Base-by-base conservation (phyloP, 2,888 invertebrate species). In the Exocentrus adspersus region DNA sequence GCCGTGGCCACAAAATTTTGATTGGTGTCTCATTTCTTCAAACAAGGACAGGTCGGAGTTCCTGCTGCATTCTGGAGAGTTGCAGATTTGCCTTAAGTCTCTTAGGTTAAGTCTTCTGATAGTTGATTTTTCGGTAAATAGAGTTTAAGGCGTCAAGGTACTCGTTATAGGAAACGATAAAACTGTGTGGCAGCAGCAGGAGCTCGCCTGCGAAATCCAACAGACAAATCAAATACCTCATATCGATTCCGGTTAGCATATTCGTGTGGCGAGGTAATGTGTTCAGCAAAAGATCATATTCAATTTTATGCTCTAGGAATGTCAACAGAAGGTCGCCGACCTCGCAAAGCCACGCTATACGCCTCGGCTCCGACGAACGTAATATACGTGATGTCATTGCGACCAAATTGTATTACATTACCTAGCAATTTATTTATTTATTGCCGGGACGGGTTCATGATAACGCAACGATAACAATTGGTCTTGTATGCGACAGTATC, bases 241-340 rank as follows among this genome's bases (percentile, higher is more conserved):
- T 53, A 41, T 53, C 37, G 52, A 41, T 41, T 21, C 52, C 37
- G 37, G 32, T 41, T 20, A 32, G 41, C 37, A 41, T 32, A 37
- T 53, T 53, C 52, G 52, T 20, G 52, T 53, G 37, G 21, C 37
- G 21, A 17, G 17, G 52, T 41, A 37, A 41, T 51, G 52, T 53
- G 32, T 37, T 53, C 52, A 21, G 52, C 41, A 41, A 53, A 53
- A 53, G 52, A 53, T 53, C 52, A 53, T 30, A 53, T 53, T 53
- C 52, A 53, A 61, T 65, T 69, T 69, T 65, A 67, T 65, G 46
- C 51, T 51, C 53, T 60, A 65, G 50, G 64, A 67, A 67, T 70
- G 64, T 70, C 67, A 65, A 67, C 63, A 65, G 53, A 57, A 70
- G 67, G 59, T 67, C 65, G 60, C 28, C 57, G 67, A 60, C 69